Evolutionary conservation across 2,888 invertebrate species (phyloP).

Genomic region (Ormyrus nitidulus): DNA sequence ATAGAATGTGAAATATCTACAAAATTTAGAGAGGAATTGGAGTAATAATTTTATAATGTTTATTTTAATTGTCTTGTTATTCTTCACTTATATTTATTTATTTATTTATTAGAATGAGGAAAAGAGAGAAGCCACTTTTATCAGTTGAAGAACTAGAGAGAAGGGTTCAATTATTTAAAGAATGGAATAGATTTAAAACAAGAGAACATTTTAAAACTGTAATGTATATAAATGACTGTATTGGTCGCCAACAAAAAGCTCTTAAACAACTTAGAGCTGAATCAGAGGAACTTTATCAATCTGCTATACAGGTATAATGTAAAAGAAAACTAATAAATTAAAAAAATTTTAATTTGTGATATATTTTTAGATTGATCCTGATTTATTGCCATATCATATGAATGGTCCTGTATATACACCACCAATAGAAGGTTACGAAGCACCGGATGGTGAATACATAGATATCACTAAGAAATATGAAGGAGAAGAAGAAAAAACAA

Average conservation of each 20-base stretch:
- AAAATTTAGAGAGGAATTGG: conserved; percentile 80
- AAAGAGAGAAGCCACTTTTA: conserved; percentile 76
- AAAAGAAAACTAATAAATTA: conserved; percentile 3
- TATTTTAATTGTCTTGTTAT: conserved; percentile 19
- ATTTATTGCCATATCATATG: conserved; percentile 82
- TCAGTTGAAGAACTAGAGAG: conserved; percentile 80
- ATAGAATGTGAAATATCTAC: conserved; percentile 89
- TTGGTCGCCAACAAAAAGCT: conserved; percentile 85
- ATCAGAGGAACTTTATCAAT: conserved; percentile 91
- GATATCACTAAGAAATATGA: conserved; percentile 84
- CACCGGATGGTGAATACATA: conserved; percentile 93
- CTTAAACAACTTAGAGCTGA: conserved; percentile 86
- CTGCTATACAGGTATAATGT: conserved; percentile 84
- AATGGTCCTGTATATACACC: conserved; percentile 90
- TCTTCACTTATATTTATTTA: conserved; percentile 19
- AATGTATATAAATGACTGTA: conserved; percentile 82
- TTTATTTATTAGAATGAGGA: conserved; percentile 64
- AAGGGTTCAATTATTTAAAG: conserved; percentile 82
- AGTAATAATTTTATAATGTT: conserved; percentile 76
- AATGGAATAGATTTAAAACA: conserved; percentile 85
- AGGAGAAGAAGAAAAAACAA: conserved; percentile 58
- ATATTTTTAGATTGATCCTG: conserved; percentile 82
- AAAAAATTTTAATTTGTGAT: conserved; percentile 29
- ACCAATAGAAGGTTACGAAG: conserved; percentile 86
- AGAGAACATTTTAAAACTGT: conserved; percentile 81